These are phyloP conservation scores for Prunella himalayana DNA, from an alignment of 2,113 vertebrate genomes.

Conservation along the genomic window DNA sequence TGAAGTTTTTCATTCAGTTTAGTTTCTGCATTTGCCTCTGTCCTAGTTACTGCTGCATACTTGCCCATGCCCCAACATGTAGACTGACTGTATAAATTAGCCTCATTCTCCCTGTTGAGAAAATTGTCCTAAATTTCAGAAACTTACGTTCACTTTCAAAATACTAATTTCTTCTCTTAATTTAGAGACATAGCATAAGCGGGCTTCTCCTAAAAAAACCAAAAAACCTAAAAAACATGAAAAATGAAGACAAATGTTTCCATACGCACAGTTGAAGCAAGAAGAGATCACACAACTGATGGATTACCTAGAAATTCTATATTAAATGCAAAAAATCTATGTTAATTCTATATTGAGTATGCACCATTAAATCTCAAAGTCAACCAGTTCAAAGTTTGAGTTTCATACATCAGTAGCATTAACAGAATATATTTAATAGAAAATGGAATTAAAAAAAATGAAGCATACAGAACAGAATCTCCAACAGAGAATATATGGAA, in stretches of 20 bases:
- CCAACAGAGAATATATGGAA: background rate
- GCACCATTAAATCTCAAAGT: background rate
- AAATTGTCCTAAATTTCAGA: background rate
- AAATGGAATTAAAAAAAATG: background rate
- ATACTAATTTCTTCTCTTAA: background rate
- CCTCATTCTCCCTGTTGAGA: background rate
- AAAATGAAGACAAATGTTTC: background rate
- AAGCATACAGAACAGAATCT: background rate
- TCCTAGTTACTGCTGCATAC: background rate
- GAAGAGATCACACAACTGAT: background rate
- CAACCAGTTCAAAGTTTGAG: background rate
- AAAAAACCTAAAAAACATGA: background rate
- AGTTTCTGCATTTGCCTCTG: background rate
- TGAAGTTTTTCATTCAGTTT: background rate
- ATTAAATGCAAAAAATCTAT: background rate
- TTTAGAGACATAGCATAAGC: background rate
- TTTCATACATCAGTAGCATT: background rate
- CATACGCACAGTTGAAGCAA: background rate
- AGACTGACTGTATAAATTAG: background rate
- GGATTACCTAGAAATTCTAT: background rate
- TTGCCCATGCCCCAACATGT: background rate
- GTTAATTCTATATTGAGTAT: background rate
- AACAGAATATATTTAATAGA: background rate
- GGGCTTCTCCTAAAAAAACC: rapidly evolving
- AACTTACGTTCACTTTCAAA: background rate